Conservation (phyloP, 2,113 vertebrate genomes). For the Henicopernis longicauda region DNA sequence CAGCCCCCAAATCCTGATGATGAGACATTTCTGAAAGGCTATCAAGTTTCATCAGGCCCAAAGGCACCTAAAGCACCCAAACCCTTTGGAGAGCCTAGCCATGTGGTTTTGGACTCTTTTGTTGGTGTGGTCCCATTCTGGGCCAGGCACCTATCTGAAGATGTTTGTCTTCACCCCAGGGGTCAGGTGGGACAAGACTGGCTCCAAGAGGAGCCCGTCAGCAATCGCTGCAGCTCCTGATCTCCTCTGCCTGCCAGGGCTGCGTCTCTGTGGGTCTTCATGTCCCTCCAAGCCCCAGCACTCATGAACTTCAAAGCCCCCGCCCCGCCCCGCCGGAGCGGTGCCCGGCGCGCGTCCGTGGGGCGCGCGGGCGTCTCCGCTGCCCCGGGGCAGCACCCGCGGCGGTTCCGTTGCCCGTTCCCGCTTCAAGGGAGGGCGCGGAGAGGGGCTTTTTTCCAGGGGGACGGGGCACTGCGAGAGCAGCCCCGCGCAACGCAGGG, state of each 20-base stretch:
- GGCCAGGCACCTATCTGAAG: not conserved
- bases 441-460: not conserved
- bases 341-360: not conserved
- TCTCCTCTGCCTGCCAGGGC: not conserved
- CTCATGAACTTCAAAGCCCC: not conserved
- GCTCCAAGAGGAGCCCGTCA: not conserved
- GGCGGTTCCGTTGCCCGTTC: not conserved
- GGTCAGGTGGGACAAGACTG: not conserved
- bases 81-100: not conserved
- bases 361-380: too few species aligned
- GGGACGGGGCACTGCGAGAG: not conserved
- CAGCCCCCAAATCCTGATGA: not conserved
- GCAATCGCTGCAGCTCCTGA: not conserved
- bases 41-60: not conserved
- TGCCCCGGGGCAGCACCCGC: too few species aligned
- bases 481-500: fast-evolving
- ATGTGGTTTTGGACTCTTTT: not conserved
- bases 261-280: not conserved
- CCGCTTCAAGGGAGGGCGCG: not conserved
- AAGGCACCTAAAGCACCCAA: not conserved
- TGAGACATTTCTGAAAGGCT: not conserved
- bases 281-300: not conserved
- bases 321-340: too few species aligned
- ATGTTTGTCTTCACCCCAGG: not conserved
- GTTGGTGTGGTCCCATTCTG: too few species aligned